Conservation (phyloP, 2,888 invertebrate genomes). For the Oscheius sp. region DNA sequence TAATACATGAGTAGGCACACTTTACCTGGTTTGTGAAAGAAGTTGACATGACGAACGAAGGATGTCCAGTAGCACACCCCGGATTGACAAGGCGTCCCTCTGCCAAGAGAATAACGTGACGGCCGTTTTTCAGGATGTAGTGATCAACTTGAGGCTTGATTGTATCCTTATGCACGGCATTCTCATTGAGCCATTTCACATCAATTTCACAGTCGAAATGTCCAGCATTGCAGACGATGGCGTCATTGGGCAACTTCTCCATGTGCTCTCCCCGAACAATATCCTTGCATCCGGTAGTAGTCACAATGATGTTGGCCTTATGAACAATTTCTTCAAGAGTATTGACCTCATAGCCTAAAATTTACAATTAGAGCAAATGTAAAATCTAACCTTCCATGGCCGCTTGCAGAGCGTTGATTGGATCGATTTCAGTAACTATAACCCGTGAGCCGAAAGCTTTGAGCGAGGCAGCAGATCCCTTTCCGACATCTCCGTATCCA, state of each 20-base stretch:
- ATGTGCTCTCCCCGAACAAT: conserved; percentile 80
- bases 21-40: conserved; percentile 94
- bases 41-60: conserved; percentile 99
- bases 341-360: conserved; percentile 78
- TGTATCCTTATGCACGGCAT: conserved; percentile 85
- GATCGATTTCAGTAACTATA: conserved; percentile 95
- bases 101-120: conserved; percentile 90
- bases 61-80: conserved; percentile 97
- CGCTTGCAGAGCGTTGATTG: conserved; percentile 94
- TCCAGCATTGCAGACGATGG: conserved; percentile 95
- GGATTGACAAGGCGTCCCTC: conserved; percentile 96
- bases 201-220: conserved; percentile 99
- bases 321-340: conserved; percentile 94
- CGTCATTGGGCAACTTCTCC: conserved; percentile 88
- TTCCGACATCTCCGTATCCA: conserved; percentile 99
- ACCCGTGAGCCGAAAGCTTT: conserved; percentile 94
- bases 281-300: conserved; percentile 88
- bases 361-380: too few relatives aligned
- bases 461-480: conserved; percentile 95
- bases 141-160: conserved; percentile 95
- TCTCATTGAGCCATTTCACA: conserved; percentile 91
- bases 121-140: conserved; percentile 86
- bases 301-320: conserved; percentile 93
- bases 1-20: too few relatives aligned
- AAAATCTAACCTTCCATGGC: conserved; percentile 91